Evolutionary conservation across 2,888 invertebrate species (phyloP).

Genomic region (Drosophila sordidapex): DNA sequence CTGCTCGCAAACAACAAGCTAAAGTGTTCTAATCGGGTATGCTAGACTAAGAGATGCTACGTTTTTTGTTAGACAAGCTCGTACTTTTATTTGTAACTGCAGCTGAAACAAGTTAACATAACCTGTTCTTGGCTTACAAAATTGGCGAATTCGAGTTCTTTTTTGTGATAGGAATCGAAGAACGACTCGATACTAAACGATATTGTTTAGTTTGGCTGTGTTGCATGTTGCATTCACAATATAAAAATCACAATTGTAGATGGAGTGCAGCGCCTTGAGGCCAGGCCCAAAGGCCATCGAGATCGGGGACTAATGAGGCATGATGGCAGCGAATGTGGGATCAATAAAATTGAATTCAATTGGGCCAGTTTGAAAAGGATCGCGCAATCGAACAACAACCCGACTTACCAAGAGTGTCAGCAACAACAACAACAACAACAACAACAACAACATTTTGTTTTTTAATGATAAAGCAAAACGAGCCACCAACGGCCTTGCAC

Average conservation of each 20-base stretch:
- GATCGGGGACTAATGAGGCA: conserved; percentile 31
- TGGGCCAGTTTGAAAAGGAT: conserved; percentile 51
- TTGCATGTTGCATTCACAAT: not conserved
- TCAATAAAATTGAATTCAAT: conserved; percentile 45
- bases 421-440: conserved; percentile 21
- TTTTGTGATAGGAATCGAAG: not conserved
- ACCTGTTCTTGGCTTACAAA: not conserved
- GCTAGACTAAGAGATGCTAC: not conserved
- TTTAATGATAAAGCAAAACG: conserved; percentile 49
- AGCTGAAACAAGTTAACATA: not conserved
- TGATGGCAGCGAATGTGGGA: conserved; percentile 36
- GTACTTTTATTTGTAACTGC: not conserved
- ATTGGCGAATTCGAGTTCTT: not conserved
- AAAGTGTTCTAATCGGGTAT: not conserved
- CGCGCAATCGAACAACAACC: conserved; percentile 35
- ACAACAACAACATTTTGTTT: conserved; percentile 27
- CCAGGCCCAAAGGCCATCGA: conserved; percentile 41
- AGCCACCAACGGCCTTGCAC: conserved; percentile 58
- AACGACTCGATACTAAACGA: not conserved
- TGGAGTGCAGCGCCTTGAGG: conserved; percentile 5
- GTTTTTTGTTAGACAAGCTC: not conserved
- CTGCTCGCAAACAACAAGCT: not conserved
- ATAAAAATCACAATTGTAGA: conserved; percentile 1
- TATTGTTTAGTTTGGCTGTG: not conserved
- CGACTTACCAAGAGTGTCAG: conserved; percentile 4